Conservation (phyloP, 1,140 invertebrate genomes). For the Lasioglossum albipes region DNA sequence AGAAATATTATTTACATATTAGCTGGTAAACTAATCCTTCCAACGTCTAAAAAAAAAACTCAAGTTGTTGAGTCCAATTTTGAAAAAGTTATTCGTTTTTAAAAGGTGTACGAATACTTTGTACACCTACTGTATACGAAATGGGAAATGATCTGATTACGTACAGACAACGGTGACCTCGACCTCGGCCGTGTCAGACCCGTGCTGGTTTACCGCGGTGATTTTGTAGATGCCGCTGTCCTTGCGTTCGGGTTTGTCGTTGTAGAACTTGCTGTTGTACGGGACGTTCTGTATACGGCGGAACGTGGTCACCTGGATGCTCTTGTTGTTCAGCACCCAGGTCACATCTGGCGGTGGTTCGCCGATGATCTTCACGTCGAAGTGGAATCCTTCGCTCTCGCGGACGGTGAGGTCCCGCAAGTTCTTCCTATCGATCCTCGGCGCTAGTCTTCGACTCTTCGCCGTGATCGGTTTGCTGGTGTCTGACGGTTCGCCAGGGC, state of each 20-base stretch:
- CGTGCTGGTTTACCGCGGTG: slow-evolving; percentile 91
- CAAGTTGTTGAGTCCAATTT: too few species aligned
- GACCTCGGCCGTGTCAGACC: slow-evolving; percentile 93
- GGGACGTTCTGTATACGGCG: slow-evolving; percentile 90
- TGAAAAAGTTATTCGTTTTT: too few species aligned
- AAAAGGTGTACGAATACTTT: too few species aligned
- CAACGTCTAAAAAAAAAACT: too few species aligned
- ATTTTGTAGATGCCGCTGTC: slow-evolving; percentile 94
- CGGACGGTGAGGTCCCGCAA: slow-evolving; percentile 88
- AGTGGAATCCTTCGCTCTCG: slow-evolving; percentile 90
- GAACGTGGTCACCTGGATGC: slow-evolving; percentile 80
- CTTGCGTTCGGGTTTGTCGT: slow-evolving; percentile 90
- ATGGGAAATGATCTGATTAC: slow-evolving; percentile 60
- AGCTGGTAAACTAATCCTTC: too few species aligned
- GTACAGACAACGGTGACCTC: slow-evolving; percentile 94
- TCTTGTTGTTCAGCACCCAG: slow-evolving; percentile 85
- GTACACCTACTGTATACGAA: too few species aligned
- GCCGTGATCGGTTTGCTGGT: slow-evolving; percentile 87
- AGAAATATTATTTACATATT: too few species aligned
- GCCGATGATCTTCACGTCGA: slow-evolving; percentile 91
- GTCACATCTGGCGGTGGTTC: slow-evolving; percentile 91
- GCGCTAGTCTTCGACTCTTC: slow-evolving; percentile 93
- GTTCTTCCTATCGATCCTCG: slow-evolving; percentile 93
- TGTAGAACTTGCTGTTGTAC: slow-evolving; percentile 92
- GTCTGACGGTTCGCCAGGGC: slow-evolving; percentile 89